These are phyloP conservation scores for Calephelis virginiensis DNA, from an alignment of 1,140 invertebrate genomes.

Conservation along the genomic window DNA sequence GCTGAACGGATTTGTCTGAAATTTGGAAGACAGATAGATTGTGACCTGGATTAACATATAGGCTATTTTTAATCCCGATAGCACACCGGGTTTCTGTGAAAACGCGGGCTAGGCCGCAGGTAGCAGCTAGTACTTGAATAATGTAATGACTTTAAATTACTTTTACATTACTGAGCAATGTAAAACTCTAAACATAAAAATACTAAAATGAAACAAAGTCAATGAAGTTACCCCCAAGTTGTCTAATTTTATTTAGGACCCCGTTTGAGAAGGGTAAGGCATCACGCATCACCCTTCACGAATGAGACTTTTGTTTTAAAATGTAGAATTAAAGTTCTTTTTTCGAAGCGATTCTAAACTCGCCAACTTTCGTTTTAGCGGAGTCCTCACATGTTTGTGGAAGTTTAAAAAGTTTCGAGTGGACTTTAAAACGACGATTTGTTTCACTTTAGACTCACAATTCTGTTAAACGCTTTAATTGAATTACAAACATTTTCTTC, in stretches of 20 bases:
- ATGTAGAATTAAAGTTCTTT: slow-evolving; percentile 73
- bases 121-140: too few relatives aligned
- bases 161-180: too few relatives aligned
- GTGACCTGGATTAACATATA: too few relatives aligned
- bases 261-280: slow-evolving; percentile 33
- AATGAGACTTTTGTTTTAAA: slow-evolving; percentile 56
- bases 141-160: too few relatives aligned
- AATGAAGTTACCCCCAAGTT: too few relatives aligned
- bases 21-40: too few relatives aligned
- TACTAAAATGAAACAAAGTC: too few relatives aligned
- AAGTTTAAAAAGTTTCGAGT: slow-evolving; percentile 65
- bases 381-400: slow-evolving; percentile 68
- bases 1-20: too few relatives aligned
- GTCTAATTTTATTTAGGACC: neutral
- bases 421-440: slow-evolving; percentile 59
- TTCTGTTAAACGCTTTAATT: slow-evolving; percentile 3
- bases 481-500: slow-evolving; percentile 22
- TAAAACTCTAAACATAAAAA: too few relatives aligned
- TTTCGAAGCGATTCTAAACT: slow-evolving; percentile 70
- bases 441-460: slow-evolving; percentile 38
- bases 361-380: slow-evolving; percentile 71
- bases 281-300: slow-evolving; percentile 54
- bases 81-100: too few relatives aligned
- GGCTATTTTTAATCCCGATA: too few relatives aligned
- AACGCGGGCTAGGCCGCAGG: too few relatives aligned